Evolutionary conservation across 2,888 invertebrate genomes (phyloP).

Genomic region (Invenusta paracnida): DNA sequence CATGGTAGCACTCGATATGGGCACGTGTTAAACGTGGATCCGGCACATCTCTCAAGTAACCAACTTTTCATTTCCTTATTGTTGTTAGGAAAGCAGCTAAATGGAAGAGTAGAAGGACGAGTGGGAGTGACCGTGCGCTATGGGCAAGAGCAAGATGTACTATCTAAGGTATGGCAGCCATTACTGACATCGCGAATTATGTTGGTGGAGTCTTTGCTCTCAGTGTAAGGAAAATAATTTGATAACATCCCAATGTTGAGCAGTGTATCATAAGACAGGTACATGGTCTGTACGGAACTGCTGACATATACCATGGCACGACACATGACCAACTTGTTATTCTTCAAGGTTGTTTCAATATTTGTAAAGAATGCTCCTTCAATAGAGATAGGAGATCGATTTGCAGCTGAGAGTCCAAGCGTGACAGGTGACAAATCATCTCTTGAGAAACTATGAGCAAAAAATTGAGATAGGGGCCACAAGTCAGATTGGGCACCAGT

Average conservation of each 20-base stretch:
- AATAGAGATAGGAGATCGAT: background rate
- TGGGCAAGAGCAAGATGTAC: background rate
- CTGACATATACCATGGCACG: constrained; percentile 12
- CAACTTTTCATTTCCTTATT: background rate
- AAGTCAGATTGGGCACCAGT: constrained; percentile 9
- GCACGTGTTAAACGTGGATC: too few relatives aligned
- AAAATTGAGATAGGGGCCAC: background rate
- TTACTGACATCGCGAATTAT: background rate
- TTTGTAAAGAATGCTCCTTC: constrained; percentile 8
- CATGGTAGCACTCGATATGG: too few relatives aligned
- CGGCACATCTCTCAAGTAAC: background rate
- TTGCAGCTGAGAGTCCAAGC: background rate
- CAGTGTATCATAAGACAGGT: constrained; percentile 14
- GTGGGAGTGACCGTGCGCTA: too few relatives aligned
- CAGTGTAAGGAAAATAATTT: background rate
- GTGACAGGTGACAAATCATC: constrained; percentile 18
- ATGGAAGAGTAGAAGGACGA: background rate
- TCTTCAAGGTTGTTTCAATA: too few relatives aligned
- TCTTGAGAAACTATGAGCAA: constrained; percentile 8
- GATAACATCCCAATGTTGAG: background rate
- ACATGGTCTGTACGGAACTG: constrained; percentile 11
- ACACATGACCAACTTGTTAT: too few relatives aligned
- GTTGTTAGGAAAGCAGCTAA: background rate
- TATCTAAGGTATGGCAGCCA: background rate
- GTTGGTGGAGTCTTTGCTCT: background rate